Evolutionary conservation across 2,113 vertebrate species (phyloP).

Genomic region (Elephas maximus): DNA sequence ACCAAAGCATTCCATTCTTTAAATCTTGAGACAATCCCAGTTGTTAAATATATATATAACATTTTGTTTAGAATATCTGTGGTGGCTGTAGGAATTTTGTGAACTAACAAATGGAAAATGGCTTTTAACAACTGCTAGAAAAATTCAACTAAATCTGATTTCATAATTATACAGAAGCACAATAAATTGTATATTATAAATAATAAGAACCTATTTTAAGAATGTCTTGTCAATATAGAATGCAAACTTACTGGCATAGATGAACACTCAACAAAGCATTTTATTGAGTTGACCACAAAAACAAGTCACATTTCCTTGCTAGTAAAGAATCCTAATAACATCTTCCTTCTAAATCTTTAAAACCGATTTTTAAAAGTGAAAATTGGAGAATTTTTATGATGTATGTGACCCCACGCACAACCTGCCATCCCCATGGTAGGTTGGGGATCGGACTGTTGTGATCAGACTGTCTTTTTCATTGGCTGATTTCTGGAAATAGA

Average conservation of each 20-base stretch:
- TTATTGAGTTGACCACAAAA: neutral
- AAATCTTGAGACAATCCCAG: neutral
- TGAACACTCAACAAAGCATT: neutral
- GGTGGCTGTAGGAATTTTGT: neutral
- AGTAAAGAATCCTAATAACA: neutral
- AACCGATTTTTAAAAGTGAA: neutral
- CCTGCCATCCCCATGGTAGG: too few species aligned
- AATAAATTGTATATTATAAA: neutral
- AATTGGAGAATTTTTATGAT: neutral
- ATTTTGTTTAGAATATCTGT: conserved; percentile 13
- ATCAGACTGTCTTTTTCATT: too few species aligned
- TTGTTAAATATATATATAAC: neutral
- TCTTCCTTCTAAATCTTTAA: neutral
- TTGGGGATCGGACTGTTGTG: too few species aligned
- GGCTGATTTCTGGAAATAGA: too few species aligned
- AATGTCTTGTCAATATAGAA: neutral
- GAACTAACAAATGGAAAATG: conserved; percentile 5
- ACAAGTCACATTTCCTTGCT: neutral
- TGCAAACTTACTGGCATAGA: neutral
- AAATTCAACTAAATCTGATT: neutral
- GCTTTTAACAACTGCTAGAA: neutral
- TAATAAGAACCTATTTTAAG: neutral
- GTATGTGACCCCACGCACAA: too few species aligned
- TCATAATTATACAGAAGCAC: neutral
- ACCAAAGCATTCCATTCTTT: neutral